Conservation (phyloP, 2,888 invertebrate genomes). For the Apodemia zela region DNA sequence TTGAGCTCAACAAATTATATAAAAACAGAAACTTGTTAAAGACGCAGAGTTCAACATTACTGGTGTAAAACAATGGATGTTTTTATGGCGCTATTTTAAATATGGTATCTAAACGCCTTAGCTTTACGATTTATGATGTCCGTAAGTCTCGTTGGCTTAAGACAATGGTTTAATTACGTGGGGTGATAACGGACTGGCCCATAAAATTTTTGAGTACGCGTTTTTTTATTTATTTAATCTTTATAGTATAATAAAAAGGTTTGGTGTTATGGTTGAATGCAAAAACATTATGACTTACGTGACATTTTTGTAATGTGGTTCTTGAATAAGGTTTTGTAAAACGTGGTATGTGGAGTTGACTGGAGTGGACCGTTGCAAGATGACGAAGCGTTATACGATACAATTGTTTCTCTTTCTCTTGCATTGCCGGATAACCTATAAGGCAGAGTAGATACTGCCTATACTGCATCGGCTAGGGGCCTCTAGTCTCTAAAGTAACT, state of each 20-base stretch:
- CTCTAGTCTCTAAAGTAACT: too few relatives aligned
- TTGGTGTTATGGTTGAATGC: conserved; percentile 3
- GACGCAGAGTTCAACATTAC: conserved; percentile 31
- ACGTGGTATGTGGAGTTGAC: too few relatives aligned
- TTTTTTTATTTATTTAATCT: conserved; percentile 16
- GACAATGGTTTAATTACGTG: conserved; percentile 76
- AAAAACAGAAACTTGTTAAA: conserved; percentile 14
- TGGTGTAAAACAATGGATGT: conserved; percentile 52
- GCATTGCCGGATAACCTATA: too few relatives aligned
- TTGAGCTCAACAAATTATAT: conserved; percentile 17
- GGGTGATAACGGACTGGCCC: conserved; percentile 63
- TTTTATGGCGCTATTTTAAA: conserved; percentile 75
- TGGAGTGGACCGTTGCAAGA: neutral
- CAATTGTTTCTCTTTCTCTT: too few relatives aligned
- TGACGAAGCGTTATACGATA: too few relatives aligned
- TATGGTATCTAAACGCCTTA: conserved; percentile 61
- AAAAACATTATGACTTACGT: neutral
- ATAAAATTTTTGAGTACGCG: conserved; percentile 54
- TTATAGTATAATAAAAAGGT: conserved; percentile 4
- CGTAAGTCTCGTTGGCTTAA: conserved; percentile 64
- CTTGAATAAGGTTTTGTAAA: neutral
- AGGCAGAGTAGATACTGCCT: too few relatives aligned
- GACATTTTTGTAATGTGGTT: neutral
- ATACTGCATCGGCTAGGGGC: too few relatives aligned
- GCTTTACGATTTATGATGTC: conserved; percentile 63